These are phyloP conservation scores for Drosophila asahinai DNA, from an alignment of 1,140 invertebrate species.

Conservation along the genomic window DNA sequence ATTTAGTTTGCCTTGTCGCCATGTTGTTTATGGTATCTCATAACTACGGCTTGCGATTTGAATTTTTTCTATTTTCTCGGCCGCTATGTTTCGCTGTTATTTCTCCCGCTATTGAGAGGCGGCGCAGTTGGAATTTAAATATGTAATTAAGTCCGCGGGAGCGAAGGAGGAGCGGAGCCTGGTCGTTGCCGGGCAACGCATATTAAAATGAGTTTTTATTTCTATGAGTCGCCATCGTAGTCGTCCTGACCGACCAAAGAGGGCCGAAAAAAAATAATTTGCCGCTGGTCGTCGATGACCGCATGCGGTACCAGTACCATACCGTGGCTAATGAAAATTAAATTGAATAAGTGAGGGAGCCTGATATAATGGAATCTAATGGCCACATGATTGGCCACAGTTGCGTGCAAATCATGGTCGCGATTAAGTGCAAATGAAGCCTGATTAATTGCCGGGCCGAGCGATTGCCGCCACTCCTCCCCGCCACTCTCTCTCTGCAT, in stretches of 20 bases:
- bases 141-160: conserved; percentile 63
- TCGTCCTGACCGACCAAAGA: conserved; percentile 10
- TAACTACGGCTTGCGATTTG: conserved; percentile 36
- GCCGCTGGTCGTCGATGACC: conserved; percentile 28
- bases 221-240: conserved; percentile 7
- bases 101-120: conserved; percentile 21
- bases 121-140: conserved; percentile 76
- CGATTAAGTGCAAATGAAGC: conserved; percentile 80
- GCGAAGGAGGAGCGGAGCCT: conserved; percentile 18
- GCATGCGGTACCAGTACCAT: conserved; percentile 13
- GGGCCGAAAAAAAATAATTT: conserved; percentile 41
- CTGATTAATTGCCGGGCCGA: conserved; percentile 69
- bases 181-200: conserved; percentile 55
- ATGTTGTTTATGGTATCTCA: conserved; percentile 55
- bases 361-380: conserved; percentile 37
- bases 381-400: conserved; percentile 29
- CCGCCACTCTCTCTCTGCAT: not conserved
- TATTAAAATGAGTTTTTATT: conserved; percentile 72
- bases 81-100: conserved; percentile 12
- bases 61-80: conserved; percentile 13
- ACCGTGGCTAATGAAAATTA: conserved; percentile 64
- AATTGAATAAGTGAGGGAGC: conserved; percentile 56
- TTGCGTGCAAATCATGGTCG: conserved; percentile 71
- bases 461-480: conserved; percentile 23
- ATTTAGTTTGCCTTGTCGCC: conserved; percentile 17